A percentile compares a stretch with the other conserved stretches of the same genome.
Conservation (phyloP, 2,888 invertebrate species). For the Anthrax anthrax region DNA sequence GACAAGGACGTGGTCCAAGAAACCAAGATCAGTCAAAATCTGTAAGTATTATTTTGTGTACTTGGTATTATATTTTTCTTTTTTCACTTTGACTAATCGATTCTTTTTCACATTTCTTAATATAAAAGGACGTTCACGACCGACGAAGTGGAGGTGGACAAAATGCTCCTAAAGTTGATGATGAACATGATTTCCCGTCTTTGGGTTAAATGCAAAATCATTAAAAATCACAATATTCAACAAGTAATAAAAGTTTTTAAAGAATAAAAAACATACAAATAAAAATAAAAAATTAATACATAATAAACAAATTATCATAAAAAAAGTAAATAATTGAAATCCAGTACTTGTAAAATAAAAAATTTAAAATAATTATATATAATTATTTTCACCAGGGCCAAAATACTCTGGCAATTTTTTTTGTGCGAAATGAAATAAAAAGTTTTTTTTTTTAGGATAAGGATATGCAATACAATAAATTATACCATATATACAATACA, state of each 20-base stretch:
- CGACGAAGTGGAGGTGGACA: slow-evolving; percentile 7
- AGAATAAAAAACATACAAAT: background rate
- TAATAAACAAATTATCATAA: background rate
- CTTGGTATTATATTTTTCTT: background rate
- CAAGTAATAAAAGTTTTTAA: background rate
- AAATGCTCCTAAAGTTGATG: slow-evolving; percentile 75
- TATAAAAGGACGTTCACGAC: slow-evolving; percentile 9
- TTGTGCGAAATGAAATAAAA: too few species aligned
- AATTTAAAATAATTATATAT: too few species aligned
- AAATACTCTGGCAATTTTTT: too few species aligned
- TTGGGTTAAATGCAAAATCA: slow-evolving; percentile 49
- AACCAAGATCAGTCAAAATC: slow-evolving; percentile 3
- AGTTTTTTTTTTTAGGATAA: background rate
- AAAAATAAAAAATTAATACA: background rate
- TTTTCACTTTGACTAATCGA: background rate
- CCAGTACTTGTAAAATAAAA: too few species aligned
- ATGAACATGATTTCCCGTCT: slow-evolving; percentile 91
- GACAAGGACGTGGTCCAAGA: slow-evolving; percentile 12
- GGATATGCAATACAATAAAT: background rate
- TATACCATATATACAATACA: background rate
- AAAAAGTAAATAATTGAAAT: background rate
- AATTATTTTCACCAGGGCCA: too few species aligned
- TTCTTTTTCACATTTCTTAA: too few species aligned
- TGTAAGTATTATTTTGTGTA: background rate
- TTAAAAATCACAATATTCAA: background rate